A percentile compares a stretch with the other conserved stretches of the same genome.
These are phyloP conservation scores for Streptopelia turtur DNA, from an alignment of 2,797 vertebrate species.

Conservation along the genomic window DNA sequence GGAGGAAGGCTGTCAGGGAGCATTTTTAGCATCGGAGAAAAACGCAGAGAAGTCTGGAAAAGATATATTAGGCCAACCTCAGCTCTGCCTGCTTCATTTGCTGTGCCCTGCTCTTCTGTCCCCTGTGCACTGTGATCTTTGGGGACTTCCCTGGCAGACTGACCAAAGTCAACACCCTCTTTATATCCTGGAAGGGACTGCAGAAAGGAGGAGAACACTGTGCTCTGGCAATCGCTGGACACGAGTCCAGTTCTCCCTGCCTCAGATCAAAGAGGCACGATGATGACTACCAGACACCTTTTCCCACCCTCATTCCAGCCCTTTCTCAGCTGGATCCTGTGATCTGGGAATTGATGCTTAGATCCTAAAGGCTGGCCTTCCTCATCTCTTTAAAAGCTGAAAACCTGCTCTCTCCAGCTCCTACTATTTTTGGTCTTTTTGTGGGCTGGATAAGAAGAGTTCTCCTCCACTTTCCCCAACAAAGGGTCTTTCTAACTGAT, in stretches of 20 bases:
- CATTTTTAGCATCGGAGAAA: background rate
- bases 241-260: background rate
- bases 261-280: slow-evolving; percentile 34
- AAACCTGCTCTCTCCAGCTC: background rate
- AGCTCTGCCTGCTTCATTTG: background rate
- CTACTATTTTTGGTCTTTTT: background rate
- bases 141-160: background rate
- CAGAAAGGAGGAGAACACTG: background rate
- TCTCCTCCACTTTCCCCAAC: background rate
- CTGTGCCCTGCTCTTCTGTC: background rate
- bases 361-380: slow-evolving; percentile 36
- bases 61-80: background rate
- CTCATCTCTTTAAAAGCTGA: slow-evolving; percentile 27
- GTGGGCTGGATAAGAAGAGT: background rate
- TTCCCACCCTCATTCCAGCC: slow-evolving; percentile 13
- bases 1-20: background rate
- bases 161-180: background rate
- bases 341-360: slow-evolving; percentile 36
- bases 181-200: background rate
- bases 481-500: slow-evolving; percentile 48
- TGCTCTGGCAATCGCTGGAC: background rate
- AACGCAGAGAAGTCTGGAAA: background rate
- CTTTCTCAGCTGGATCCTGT: slow-evolving; percentile 5
- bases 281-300: slow-evolving; percentile 64
- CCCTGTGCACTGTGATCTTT: background rate